A percentile compares a stretch with the other conserved stretches of the same genome.
phyloP scores from a whole-genome alignment of 2,888 invertebrate species.

The Sepioteuthis lessoniana region DNA sequence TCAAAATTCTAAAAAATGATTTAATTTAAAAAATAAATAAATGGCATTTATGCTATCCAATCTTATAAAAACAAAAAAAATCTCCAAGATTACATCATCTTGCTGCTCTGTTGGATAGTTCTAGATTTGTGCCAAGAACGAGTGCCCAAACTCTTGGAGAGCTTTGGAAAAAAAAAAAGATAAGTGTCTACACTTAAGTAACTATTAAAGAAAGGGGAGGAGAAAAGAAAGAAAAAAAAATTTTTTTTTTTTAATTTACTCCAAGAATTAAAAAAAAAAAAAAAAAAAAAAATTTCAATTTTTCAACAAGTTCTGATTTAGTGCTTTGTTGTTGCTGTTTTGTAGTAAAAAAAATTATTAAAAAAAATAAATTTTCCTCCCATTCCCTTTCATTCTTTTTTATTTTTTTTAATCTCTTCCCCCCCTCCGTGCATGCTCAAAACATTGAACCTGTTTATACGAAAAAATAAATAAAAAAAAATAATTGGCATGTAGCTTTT shows the following conservation, averaged over 20 bases:
- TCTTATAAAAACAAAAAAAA: not conserved
- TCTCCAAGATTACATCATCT: not conserved
- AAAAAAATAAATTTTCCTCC: not conserved
- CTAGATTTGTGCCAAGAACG: not conserved
- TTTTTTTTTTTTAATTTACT: too few relatives aligned
- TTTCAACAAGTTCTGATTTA: not conserved
- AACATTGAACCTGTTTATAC: conserved; percentile 20
- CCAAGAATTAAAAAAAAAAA: not conserved
- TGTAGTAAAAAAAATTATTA: not conserved
- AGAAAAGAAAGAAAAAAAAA: too few relatives aligned
- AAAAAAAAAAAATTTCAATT: not conserved
- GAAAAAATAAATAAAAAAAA: not conserved
- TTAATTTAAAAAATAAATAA: not conserved
- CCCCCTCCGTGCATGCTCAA: not conserved
- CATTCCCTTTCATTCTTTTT: not conserved
- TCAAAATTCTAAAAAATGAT: too few relatives aligned
- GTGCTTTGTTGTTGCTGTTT: not conserved
- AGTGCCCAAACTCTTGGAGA: not conserved
- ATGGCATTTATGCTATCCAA: not conserved
- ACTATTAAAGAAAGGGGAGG: not conserved
- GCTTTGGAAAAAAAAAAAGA: not conserved
- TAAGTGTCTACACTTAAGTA: not conserved
- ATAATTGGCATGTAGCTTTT: not conserved
- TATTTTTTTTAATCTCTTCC: not conserved
- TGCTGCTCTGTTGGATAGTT: too few relatives aligned